Evolutionary conservation across 2,113 vertebrate species (phyloP), one percentile per base, ranked within the genome.

Genomic region (Lethenteron reissneri): DNA sequence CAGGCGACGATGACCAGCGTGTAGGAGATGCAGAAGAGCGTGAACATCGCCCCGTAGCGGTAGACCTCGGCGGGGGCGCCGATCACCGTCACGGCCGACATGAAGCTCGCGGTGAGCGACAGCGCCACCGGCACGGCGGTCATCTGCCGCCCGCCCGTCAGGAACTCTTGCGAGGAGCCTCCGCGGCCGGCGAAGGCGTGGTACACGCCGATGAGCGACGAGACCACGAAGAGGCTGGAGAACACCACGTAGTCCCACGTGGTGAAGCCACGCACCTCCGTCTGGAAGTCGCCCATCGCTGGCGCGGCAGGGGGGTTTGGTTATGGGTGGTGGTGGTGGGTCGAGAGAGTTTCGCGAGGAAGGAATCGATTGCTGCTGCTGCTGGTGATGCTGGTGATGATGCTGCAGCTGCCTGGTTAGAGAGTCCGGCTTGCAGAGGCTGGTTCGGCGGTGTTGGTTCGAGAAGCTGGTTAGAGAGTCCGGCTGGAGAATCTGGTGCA

Each of bases 51-150:
- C 3, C 88, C 87, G 1, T 83, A 85, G 13, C 84, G 84, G 76
- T 89, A 88, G 17, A 89, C 83, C 9, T 90, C 88, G 0, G 87
- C 76, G 1, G 88, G 87, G 1, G 81, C 73, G 11, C 88, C 88
- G 71, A 90, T 70, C 1, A 89, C 82, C 0, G 88, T 87, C 11
- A 90, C 82, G 3, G 88, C 88, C 2, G 88, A 90, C 86, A 89
- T 88, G 76, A 90, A 90, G 70, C 87, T 90, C 71, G 87, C 75
- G 0, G 88, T 88, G 58, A 90, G 81, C 10, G 88, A 90, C 64
- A 90, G 77, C 0, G 86, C 86, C 14, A 90, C 86, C 0, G 87
- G 87, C 21, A 81, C 87, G 12, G 79, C 88, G 2, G 77, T 81
- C 87, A 90, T 84, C 78, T 87, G 82, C 58, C 69, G 84, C 5